Evolutionary conservation across 2,113 vertebrate genomes (phyloP).

Genomic region (Antigone vipio): DNA sequence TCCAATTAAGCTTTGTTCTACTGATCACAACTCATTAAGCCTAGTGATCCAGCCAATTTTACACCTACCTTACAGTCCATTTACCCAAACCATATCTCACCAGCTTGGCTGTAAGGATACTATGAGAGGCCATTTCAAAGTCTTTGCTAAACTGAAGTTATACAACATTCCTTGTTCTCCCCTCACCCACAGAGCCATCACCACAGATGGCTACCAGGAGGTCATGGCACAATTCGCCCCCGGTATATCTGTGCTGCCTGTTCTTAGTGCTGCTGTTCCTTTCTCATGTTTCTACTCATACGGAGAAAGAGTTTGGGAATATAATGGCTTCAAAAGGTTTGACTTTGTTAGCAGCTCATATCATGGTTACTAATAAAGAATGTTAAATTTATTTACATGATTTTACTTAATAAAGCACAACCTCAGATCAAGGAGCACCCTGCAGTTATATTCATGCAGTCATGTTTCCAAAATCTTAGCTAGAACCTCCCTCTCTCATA

Average conservation of each 20-base stretch:
- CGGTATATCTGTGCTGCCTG: neutral
- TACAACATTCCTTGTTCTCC: neutral
- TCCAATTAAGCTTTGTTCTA: neutral
- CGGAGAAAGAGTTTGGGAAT: neutral
- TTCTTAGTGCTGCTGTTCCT: neutral
- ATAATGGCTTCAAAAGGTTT: neutral
- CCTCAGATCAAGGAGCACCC: neutral
- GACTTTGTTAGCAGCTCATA: neutral
- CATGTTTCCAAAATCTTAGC: neutral
- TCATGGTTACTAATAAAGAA: neutral
- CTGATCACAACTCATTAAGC: neutral
- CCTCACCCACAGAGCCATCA: neutral
- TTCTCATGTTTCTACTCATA: neutral
- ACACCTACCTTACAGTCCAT: neutral
- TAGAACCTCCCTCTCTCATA: neutral
- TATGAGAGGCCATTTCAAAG: neutral
- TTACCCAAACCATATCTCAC: neutral
- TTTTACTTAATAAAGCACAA: neutral
- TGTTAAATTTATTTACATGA: neutral
- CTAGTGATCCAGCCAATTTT: neutral
- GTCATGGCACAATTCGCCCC: neutral
- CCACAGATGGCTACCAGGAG: neutral
- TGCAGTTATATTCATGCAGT: neutral
- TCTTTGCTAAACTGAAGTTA: neutral
- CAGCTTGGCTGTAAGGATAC: neutral